Base-by-base conservation (phyloP, 2,888 invertebrate species). In the Hydriomena furcata region DNA sequence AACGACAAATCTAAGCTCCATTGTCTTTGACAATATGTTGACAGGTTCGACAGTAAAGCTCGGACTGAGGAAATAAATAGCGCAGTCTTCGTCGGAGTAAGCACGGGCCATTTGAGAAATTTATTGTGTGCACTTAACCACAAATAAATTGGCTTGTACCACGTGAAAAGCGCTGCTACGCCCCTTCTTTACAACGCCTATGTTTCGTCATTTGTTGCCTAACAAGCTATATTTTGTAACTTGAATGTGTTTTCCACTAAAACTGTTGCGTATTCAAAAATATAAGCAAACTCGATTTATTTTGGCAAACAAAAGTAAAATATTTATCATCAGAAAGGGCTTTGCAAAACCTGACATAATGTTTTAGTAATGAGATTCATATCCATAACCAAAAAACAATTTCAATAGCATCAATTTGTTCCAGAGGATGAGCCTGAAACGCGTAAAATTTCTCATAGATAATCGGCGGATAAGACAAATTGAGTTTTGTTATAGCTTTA, bases 71-170 rank as follows among this genome's bases (percentile, higher is more conserved):
- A 83, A 82, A 88, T 88, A 88, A 86, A 88, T 85, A 84, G 81
- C 84, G 74, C 85, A 80, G 79, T 79, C 79, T 77, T 80, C 79
- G 79, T 76, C 74, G 80, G 73, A 76, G 77, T 82, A 81, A 84
- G 85, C 79, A 80, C 81, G 84, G 83, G 75, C 86, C 85, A 87
- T 90, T 88, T 84, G 81, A 84, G 85, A 85, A 89, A 89, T 87
- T 84, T 90, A 89, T 87, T 76, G 88, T 81, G 84, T 82, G 85
- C 85, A 87, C 86, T 88, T 88, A 87, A 85, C 86, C 84, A 80
- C 86, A 84, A 86, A 88, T 90, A 88, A 87, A 87, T 88, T 86
- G 86, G 82, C 74, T 73, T 68, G 72, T 73, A 73, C 79, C 78
- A 78, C 79, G 82, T 79, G 81, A 81, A 43, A 30, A 52, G 27